Conservation (phyloP, 2,888 invertebrate species). For the Lydus trimaculatus region DNA sequence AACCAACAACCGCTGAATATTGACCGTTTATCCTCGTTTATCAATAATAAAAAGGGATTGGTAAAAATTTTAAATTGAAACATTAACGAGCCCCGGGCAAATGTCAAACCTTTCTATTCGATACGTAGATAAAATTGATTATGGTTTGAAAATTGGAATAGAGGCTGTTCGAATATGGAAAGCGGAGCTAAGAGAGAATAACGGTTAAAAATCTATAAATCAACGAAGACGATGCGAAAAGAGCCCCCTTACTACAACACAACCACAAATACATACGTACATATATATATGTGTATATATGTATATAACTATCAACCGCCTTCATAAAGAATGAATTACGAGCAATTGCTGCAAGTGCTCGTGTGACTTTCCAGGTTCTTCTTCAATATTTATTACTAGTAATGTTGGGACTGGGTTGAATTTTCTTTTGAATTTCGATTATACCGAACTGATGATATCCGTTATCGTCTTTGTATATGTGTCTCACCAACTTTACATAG, state of each 20-base stretch:
- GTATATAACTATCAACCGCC: neutral
- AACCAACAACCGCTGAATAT: neutral
- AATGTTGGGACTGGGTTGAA: neutral
- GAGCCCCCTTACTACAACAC: neutral
- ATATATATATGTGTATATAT: no score
- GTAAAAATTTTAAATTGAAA: neutral
- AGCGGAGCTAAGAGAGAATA: neutral
- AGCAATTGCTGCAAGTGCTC: neutral
- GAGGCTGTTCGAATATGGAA: neutral
- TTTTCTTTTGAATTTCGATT: constrained; percentile 1
- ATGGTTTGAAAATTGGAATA: constrained; percentile 2
- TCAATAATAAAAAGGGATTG: neutral
- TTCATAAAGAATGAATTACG: constrained; percentile 7
- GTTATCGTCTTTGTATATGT: neutral
- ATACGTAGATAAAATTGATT: constrained; percentile 2
- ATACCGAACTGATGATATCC: constrained; percentile 1
- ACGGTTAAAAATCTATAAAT: constrained; percentile 7
- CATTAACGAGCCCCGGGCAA: neutral
- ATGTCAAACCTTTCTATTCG: neutral
- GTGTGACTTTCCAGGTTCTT: neutral
- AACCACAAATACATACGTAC: neutral
- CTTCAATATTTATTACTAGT: neutral
- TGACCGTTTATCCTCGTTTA: neutral
- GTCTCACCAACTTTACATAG: neutral
- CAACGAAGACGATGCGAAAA: neutral